A percentile compares a stretch with the other conserved stretches of the same genome.
These are phyloP conservation scores for Conger conger DNA, from an alignment of 2,113 vertebrate genomes.

Conservation along the genomic window DNA sequence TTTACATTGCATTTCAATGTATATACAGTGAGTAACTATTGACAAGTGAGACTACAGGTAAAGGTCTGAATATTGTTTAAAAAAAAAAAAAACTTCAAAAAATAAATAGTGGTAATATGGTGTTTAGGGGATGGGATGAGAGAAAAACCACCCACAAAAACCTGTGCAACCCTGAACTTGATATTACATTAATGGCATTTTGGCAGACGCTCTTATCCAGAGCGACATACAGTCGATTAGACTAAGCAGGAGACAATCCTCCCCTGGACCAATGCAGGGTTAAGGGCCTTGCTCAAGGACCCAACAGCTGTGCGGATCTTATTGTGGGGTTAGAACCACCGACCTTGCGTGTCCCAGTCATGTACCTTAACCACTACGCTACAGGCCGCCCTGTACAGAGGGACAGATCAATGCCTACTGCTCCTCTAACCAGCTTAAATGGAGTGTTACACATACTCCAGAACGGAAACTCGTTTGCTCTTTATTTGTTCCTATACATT, in stretches of 20 bases:
- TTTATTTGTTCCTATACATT: neutral
- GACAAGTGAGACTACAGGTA: neutral
- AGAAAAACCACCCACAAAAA: neutral
- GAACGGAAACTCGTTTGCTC: neutral
- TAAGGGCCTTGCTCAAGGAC: no score
- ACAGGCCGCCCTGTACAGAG: no score
- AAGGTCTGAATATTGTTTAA: neutral
- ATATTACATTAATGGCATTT: no score
- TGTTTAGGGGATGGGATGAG: neutral
- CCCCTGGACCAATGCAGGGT: no score
- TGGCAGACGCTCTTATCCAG: no score
- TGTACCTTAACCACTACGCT: no score
- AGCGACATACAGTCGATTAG: no score
- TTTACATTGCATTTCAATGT: neutral
- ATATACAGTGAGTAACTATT: conserved; percentile 1
- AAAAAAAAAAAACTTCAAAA: neutral
- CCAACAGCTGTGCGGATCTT: no score
- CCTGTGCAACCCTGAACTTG: neutral
- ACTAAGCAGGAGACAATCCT: no score
- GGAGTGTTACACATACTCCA: neutral
- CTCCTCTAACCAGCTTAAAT: neutral
- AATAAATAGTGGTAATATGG: neutral
- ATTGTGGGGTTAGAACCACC: no score
- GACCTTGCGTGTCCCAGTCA: no score
- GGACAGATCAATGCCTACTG: neutral